Base-by-base conservation (phyloP, 2,888 invertebrate genomes). In the Aethes cnicana region DNA sequence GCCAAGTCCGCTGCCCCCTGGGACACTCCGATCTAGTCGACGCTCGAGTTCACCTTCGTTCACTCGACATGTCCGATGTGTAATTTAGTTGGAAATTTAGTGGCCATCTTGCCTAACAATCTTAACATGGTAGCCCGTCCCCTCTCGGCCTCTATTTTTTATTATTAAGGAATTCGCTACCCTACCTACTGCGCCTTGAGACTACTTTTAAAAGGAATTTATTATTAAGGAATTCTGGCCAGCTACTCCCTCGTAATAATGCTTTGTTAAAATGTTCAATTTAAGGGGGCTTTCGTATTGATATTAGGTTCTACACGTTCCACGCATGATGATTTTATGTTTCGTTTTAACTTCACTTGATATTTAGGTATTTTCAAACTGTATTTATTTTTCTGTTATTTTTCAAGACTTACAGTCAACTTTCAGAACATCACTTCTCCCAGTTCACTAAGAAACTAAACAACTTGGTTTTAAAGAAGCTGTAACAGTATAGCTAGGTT, bases 1-100 rank as follows among this genome's bases (percentile, higher is more conserved):
- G 69, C 68, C 72, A 71, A 74, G 70, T 70, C 65, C 64, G 48
- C 59, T 62, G 63, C 68, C 70, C 71, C 74, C 54, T 46, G 69
- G 65, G 74, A 68, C 56, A 33, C 43, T 9, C 58, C 52, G 69
- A 69, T 46, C n/a, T n/a, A 32, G 43, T 47, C 42, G 69, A 69
- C 72, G 63, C 68, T 65, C 64, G 68, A 66, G 68, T 66, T 72
- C 68, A 67, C 72, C 66, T 64, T 65, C 63, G 61, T 63, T 60
- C 64, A 68, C 63, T 63, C 59, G 68, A 66, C 66, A 68, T 71
- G 66, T 62, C 66, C 72, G 63, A 65, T 59, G 55, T 63, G 74
- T 72, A 68, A 72, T 70, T 68, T 63, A 59, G 58, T 65, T 58
- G 54, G 64, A 57, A 67, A 70, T 65, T 63, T 69, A 66, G 59